Conservation (phyloP, 2,888 invertebrate species). For the Perithous albicinctus region DNA sequence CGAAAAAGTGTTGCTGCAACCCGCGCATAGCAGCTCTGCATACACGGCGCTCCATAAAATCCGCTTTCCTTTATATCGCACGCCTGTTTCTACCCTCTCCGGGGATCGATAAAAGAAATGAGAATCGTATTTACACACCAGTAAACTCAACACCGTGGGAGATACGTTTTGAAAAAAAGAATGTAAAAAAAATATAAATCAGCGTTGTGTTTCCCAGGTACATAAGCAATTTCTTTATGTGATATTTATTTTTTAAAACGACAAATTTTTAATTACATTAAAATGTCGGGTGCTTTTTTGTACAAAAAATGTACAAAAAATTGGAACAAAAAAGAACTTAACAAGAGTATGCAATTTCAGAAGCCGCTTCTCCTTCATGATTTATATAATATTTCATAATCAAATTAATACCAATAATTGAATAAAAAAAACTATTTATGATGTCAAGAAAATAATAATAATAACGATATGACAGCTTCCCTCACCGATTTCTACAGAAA, state of each 20-base stretch:
- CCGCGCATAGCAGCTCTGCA: constrained; percentile 29
- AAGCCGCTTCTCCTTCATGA: too few relatives aligned
- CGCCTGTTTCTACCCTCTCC: constrained; percentile 12
- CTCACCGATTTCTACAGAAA: too few relatives aligned
- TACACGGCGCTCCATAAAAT: constrained; percentile 52
- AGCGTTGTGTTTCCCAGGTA: background rate
- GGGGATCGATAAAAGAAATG: constrained; percentile 45
- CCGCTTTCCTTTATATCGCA: constrained; percentile 35
- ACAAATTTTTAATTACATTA: too few relatives aligned
- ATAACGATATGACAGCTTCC: too few relatives aligned
- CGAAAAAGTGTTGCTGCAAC: constrained; percentile 48
- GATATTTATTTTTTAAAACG: background rate
- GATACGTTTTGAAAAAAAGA: background rate
- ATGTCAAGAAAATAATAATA: too few relatives aligned
- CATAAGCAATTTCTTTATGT: background rate
- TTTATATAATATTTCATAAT: too few relatives aligned
- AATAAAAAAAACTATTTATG: too few relatives aligned
- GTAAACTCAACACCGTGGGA: constrained; percentile 1
- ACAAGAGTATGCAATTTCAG: too few relatives aligned
- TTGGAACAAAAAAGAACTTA: too few relatives aligned
- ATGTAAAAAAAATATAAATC: background rate
- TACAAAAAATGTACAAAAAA: background rate
- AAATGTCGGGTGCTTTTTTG: background rate
- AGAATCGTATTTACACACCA: constrained; percentile 45
- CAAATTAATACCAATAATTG: too few relatives aligned